These are phyloP conservation scores for Ia io DNA, from an alignment of 2,113 vertebrate genomes.

Conservation along the genomic window DNA sequence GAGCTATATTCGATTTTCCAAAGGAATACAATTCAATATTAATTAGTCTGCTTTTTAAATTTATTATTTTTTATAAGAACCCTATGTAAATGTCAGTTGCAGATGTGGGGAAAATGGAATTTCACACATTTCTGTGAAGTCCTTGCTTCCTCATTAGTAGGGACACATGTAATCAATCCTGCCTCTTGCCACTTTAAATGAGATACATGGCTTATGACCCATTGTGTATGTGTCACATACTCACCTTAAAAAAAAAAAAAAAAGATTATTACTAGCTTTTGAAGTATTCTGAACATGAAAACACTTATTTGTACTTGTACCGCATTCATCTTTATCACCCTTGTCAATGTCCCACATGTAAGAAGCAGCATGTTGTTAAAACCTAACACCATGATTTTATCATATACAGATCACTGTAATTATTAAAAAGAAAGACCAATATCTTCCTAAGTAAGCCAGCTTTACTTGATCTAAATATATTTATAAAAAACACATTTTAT, in stretches of 20 bases:
- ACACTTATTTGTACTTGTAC: not conserved
- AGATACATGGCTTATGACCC: not conserved
- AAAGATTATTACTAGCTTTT: not conserved
- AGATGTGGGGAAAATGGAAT: not conserved
- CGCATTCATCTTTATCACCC: not conserved
- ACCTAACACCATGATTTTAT: not conserved
- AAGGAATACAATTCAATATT: not conserved
- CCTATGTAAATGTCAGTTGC: not conserved
- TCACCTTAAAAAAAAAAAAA: not conserved
- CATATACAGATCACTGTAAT: not conserved
- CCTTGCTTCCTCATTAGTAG: not conserved
- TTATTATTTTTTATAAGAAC: not conserved
- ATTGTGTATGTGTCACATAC: not conserved
- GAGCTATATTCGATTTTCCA: not conserved
- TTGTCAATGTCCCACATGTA: not conserved
- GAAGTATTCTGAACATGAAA: not conserved
- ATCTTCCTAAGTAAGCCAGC: not conserved
- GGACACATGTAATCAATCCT: not conserved
- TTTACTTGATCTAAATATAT: not conserved
- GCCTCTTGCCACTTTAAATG: not conserved
- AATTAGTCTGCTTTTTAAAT: not conserved
- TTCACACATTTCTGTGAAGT: not conserved
- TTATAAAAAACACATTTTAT: not conserved
- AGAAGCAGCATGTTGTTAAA: not conserved
- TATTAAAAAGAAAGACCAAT: not conserved